These are phyloP conservation scores for Empidonax alnorum DNA, from an alignment of 2,113 vertebrate species.

Conservation along the genomic window DNA sequence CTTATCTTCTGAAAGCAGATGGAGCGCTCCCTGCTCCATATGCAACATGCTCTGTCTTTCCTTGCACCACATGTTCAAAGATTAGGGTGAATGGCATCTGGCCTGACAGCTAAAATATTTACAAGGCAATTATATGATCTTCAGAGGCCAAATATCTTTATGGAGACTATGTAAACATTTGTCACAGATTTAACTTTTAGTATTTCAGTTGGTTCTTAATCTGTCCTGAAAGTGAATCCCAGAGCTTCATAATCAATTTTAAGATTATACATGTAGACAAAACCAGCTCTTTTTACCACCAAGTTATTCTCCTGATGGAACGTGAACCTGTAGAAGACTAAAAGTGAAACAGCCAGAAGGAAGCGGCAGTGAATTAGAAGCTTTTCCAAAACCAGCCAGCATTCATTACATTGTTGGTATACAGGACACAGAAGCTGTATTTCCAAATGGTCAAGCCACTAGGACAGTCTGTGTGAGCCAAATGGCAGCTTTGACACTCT, in stretches of 20 bases:
- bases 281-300: neutral
- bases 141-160: neutral
- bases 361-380: neutral
- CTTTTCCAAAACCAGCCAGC: neutral
- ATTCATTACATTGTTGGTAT: neutral
- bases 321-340: neutral
- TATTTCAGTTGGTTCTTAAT: neutral
- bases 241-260: neutral
- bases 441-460: neutral
- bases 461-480: neutral
- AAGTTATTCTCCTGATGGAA: neutral
- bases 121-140: neutral
- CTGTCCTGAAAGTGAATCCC: neutral
- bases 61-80: neutral
- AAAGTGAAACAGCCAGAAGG: neutral
- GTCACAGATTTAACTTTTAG: neutral
- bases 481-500: neutral
- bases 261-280: neutral
- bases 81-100: neutral
- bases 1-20: neutral
- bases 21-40: neutral
- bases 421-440: neutral
- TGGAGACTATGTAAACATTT: neutral
- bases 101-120: neutral
- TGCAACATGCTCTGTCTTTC: neutral